Conservation (phyloP, 1,140 invertebrate genomes). For the Ips nitidus region DNA sequence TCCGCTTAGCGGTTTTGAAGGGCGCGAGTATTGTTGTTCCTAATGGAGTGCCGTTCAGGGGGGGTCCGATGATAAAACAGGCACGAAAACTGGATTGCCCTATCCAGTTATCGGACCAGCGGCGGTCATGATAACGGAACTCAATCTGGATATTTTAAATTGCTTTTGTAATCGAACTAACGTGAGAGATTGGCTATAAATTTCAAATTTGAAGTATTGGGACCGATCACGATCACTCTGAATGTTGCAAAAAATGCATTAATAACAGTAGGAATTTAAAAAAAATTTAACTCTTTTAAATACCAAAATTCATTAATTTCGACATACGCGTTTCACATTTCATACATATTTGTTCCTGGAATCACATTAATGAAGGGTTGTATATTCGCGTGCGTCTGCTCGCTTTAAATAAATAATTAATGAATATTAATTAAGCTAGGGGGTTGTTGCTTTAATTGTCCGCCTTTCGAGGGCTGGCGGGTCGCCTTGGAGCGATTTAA, state of each 20-base stretch:
- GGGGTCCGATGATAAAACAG: conserved; percentile 1
- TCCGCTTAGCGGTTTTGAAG: conserved; percentile 2
- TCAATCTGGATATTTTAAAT: background rate
- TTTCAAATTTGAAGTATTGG: too few relatives aligned
- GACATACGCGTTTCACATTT: too few relatives aligned
- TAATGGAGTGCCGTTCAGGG: background rate
- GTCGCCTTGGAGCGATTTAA: background rate
- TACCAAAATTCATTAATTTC: too few relatives aligned
- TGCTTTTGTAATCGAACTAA: background rate
- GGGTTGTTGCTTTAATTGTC: conserved; percentile 7
- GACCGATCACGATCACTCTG: too few relatives aligned
- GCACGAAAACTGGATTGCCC: conserved; percentile 1
- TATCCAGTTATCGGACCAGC: background rate
- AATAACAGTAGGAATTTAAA: too few relatives aligned
- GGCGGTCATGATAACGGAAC: background rate
- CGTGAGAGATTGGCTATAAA: too few relatives aligned
- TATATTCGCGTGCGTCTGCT: background rate
- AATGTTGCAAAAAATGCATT: too few relatives aligned
- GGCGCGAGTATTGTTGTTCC: conserved; percentile 8
- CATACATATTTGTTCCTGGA: too few relatives aligned
- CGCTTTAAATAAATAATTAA: background rate
- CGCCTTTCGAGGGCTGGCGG: background rate
- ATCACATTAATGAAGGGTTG: too few relatives aligned
- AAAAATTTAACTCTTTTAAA: too few relatives aligned
- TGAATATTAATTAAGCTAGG: conserved; percentile 4